These are phyloP conservation scores for Holothuria glaberrima DNA, from an alignment of 35 echinoderm and acorn worm species.

Conservation along the genomic window DNA sequence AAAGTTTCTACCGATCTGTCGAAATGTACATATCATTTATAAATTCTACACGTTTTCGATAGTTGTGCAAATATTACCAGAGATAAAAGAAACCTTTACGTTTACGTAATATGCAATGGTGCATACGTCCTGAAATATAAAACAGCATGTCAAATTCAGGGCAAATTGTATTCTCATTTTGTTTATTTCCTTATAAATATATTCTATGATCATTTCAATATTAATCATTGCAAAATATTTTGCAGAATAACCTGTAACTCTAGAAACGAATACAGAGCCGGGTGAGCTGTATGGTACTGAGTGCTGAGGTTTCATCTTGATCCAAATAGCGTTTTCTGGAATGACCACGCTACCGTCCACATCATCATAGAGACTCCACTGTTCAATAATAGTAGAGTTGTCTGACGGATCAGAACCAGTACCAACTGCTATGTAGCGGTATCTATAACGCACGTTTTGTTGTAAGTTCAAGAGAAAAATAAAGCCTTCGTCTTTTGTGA, in stretches of 20 bases:
- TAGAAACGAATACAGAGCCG: background rate
- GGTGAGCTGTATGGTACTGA: background rate
- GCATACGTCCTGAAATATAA: too few relatives aligned
- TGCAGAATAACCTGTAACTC: background rate
- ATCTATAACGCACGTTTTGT: background rate
- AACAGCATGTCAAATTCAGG: too few relatives aligned
- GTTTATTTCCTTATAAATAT: too few relatives aligned
- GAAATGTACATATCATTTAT: too few relatives aligned
- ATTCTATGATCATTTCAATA: too few relatives aligned
- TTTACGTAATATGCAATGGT: too few relatives aligned
- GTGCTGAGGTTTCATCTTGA: background rate
- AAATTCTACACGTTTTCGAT: too few relatives aligned
- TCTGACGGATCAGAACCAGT: conserved; percentile 8
- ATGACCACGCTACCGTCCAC: background rate
- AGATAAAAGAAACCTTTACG: too few relatives aligned
- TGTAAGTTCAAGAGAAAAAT: background rate
- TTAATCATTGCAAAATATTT: too few relatives aligned
- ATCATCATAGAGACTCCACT: background rate
- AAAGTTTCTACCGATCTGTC: too few relatives aligned
- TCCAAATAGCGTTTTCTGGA: background rate
- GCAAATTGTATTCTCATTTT: too few relatives aligned
- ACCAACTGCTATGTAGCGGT: background rate
- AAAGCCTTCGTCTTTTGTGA: background rate
- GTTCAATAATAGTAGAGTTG: background rate
- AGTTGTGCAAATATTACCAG: too few relatives aligned